Evolutionary conservation across 2,888 invertebrate species (phyloP).

Genomic region (Lithosia quadra): DNA sequence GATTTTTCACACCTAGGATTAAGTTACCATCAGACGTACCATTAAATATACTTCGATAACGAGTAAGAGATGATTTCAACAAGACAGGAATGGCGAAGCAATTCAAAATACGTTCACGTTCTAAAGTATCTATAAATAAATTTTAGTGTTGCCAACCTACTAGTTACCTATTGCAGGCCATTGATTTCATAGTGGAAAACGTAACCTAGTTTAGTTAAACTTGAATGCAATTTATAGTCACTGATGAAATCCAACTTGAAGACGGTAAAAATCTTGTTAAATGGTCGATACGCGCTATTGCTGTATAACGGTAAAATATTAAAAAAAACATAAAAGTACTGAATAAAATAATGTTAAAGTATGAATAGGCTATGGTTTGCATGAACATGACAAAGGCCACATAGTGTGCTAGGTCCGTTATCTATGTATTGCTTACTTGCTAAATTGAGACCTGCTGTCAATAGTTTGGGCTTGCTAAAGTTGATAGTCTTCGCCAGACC

Average conservation of each 20-base stretch:
- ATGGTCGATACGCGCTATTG: too few relatives aligned
- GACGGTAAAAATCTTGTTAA: background rate
- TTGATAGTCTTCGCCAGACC: conserved; percentile 75
- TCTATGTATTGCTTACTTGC: conserved; percentile 71
- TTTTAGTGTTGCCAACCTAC: too few relatives aligned
- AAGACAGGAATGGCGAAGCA: too few relatives aligned
- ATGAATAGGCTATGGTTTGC: background rate
- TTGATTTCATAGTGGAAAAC: too few relatives aligned
- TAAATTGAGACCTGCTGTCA: conserved; percentile 64
- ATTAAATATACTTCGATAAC: too few relatives aligned
- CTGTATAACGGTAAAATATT: background rate
- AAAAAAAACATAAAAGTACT: background rate
- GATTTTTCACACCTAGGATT: too few relatives aligned
- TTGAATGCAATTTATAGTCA: background rate
- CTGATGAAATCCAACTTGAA: too few relatives aligned
- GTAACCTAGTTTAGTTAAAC: background rate
- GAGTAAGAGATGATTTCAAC: too few relatives aligned
- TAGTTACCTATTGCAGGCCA: too few relatives aligned
- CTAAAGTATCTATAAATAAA: too few relatives aligned
- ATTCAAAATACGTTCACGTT: too few relatives aligned
- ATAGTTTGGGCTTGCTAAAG: conserved; percentile 72
- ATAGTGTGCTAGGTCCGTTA: conserved; percentile 28
- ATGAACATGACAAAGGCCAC: background rate
- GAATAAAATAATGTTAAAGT: background rate
- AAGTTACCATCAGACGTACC: too few relatives aligned